phyloP scores from a whole-genome alignment of 2,797 vertebrate species.

The Chloroceryle inda region DNA sequence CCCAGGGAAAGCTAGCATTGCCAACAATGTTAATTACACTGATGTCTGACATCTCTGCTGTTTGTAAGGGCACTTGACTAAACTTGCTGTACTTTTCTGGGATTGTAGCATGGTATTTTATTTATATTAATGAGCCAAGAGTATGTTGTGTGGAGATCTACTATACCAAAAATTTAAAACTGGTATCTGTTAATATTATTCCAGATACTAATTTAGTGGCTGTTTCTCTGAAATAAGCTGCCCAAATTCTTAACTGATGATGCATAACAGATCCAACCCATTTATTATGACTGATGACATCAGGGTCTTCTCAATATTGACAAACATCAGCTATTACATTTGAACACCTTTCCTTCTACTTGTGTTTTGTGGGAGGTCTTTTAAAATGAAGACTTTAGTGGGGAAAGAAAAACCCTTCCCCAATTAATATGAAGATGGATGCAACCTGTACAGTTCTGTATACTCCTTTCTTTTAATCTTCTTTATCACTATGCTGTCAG shows the following conservation, averaged over 20 bases:
- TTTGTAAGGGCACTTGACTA: neutral
- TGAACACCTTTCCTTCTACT: neutral
- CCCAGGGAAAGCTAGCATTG: neutral
- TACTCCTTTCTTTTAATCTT: neutral
- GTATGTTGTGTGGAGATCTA: neutral
- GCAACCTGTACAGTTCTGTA: neutral
- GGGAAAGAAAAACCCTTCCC: neutral
- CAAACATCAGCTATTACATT: neutral
- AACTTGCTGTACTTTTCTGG: neutral
- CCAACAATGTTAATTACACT: neutral
- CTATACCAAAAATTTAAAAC: neutral
- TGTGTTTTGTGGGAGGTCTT: neutral
- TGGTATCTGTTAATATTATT: neutral
- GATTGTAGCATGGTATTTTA: neutral
- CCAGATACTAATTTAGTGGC: neutral
- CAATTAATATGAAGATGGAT: neutral
- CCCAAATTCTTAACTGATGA: slow-evolving; percentile 16
- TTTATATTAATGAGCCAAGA: neutral
- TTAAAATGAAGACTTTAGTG: neutral
- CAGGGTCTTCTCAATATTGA: neutral
- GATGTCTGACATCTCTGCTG: neutral
- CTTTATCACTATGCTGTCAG: slow-evolving; percentile 1
- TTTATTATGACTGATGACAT: neutral
- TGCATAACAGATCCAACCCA: neutral
- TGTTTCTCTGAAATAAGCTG: neutral